A percentile compares a stretch with the other conserved stretches of the same genome.
phyloP scores from a whole-genome alignment of 1,140 invertebrate species.

The Berghia stephanieae region DNA sequence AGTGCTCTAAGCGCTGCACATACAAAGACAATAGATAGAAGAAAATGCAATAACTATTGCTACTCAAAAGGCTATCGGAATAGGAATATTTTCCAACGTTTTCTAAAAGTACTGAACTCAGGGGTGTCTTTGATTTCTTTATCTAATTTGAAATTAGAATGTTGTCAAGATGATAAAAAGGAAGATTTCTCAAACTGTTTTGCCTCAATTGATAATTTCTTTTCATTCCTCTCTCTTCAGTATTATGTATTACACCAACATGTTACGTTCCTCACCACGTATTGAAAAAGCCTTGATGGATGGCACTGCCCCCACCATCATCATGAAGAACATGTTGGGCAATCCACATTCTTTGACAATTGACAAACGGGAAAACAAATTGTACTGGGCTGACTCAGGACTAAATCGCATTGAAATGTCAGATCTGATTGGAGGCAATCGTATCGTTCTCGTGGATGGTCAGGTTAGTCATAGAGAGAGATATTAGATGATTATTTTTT shows the following conservation, averaged over 20 bases:
- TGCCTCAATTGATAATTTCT: neutral
- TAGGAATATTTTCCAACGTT: no score
- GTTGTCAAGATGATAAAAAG: no score
- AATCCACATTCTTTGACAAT: conserved; percentile 59
- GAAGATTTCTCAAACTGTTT: neutral
- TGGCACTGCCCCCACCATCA: conserved; percentile 51
- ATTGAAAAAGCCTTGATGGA: conserved; percentile 86
- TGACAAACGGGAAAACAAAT: conserved; percentile 47
- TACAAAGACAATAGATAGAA: no score
- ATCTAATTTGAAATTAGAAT: no score
- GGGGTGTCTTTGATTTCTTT: no score
- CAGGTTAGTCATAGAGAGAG: conserved; percentile 66
- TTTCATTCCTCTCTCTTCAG: conserved; percentile 57
- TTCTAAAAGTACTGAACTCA: no score
- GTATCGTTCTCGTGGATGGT: conserved; percentile 72
- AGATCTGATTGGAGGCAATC: conserved; percentile 79
- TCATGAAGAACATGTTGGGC: conserved; percentile 52
- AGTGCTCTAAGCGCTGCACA: no score
- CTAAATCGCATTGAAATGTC: conserved; percentile 72
- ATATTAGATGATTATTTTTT: no score
- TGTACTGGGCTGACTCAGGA: conserved; percentile 68
- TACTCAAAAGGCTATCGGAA: no score
- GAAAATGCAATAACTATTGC: no score
- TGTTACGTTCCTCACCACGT: conserved; percentile 73
- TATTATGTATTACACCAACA: conserved; percentile 86